phyloP scores from a whole-genome alignment of 2,888 invertebrate genomes.

The Xestia sexstrigata region DNA sequence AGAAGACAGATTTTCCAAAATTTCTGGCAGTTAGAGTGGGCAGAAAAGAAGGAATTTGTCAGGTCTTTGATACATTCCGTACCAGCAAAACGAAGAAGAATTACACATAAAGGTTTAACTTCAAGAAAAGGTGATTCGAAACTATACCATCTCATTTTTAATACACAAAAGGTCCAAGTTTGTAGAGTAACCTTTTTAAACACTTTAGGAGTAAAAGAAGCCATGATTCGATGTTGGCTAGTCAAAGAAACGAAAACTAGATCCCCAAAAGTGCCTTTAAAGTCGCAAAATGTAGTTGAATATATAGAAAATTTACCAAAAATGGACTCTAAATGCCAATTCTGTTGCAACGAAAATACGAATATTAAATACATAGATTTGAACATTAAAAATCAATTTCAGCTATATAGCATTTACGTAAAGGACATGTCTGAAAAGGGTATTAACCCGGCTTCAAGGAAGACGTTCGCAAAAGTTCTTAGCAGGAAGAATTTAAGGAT shows the following conservation, averaged over 20 bases:
- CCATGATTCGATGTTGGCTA: slow-evolving; percentile 81
- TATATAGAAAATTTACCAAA: slow-evolving; percentile 80
- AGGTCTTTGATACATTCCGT: slow-evolving; percentile 73
- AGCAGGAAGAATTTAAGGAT: slow-evolving; percentile 75
- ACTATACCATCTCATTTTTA: slow-evolving; percentile 72
- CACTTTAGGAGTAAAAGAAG: slow-evolving; percentile 82
- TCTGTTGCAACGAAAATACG: slow-evolving; percentile 66
- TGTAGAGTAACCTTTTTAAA: slow-evolving; percentile 80
- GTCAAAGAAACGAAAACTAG: slow-evolving; percentile 65
- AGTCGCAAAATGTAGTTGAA: slow-evolving; percentile 73
- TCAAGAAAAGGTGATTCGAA: slow-evolving; percentile 81
- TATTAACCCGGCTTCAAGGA: slow-evolving; percentile 76
- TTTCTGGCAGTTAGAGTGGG: slow-evolving; percentile 83
- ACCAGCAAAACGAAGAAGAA: slow-evolving; percentile 75
- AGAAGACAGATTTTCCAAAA: slow-evolving; percentile 73
- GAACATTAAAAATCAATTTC: slow-evolving; percentile 77
- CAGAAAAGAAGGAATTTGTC: slow-evolving; percentile 75
- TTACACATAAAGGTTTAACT: slow-evolving; percentile 66
- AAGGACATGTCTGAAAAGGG: slow-evolving; percentile 71
- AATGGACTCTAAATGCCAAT: slow-evolving; percentile 74
- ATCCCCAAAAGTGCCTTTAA: slow-evolving; percentile 71
- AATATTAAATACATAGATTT: slow-evolving; percentile 73
- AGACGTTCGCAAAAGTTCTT: slow-evolving; percentile 80
- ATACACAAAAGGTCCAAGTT: slow-evolving; percentile 70
- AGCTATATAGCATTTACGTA: slow-evolving; percentile 77